phyloP scores from a whole-genome alignment of 2,113 vertebrate genomes.

The Melierax canorus region DNA sequence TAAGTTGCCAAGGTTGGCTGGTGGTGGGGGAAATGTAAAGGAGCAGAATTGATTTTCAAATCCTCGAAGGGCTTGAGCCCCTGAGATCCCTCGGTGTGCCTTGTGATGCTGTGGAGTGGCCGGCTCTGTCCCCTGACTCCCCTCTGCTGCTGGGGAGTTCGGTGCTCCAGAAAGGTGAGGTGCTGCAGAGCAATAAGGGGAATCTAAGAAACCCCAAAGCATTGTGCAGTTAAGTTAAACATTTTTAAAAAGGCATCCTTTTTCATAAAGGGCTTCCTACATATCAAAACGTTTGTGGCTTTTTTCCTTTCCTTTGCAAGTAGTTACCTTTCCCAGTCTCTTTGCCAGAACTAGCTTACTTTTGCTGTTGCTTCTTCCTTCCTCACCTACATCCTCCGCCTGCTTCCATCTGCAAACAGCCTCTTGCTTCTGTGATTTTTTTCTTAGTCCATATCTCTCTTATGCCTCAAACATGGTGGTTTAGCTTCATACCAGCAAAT shows the following conservation, averaged over 20 bases:
- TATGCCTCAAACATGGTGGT: accelerated
- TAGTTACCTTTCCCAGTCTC: background rate
- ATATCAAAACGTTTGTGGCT: accelerated
- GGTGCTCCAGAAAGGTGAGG: background rate
- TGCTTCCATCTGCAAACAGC: background rate
- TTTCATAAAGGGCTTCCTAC: background rate
- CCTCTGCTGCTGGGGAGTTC: accelerated
- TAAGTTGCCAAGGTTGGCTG: background rate
- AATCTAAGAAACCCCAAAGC: accelerated
- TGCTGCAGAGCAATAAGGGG: accelerated
- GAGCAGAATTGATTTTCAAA: background rate
- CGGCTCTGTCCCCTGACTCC: background rate
- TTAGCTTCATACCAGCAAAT: background rate
- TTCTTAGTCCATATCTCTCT: accelerated
- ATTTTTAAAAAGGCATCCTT: background rate
- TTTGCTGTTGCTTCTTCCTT: background rate
- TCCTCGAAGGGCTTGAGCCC: background rate
- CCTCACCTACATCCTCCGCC: background rate
- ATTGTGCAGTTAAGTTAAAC: background rate
- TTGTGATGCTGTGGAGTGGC: background rate
- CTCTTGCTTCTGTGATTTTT: background rate
- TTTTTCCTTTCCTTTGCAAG: background rate
- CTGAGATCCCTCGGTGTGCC: background rate
- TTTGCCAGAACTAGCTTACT: background rate
- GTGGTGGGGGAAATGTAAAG: background rate